These are phyloP conservation scores for Nycteola revayana DNA, from an alignment of 2,888 invertebrate species.

Conservation along the genomic window DNA sequence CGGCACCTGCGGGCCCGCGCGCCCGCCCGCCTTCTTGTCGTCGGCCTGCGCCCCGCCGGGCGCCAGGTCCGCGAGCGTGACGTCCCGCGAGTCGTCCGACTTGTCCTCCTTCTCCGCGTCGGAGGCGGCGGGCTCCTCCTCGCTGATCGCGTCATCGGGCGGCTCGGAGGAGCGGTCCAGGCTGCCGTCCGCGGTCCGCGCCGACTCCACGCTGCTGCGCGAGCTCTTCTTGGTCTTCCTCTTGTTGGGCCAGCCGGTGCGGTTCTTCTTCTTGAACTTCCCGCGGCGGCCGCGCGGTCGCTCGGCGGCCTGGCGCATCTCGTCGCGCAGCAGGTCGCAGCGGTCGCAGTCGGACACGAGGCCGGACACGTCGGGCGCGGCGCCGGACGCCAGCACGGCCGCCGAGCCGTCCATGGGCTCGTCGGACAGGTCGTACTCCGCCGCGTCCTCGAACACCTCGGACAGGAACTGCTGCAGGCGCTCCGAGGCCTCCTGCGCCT, in stretches of 20 bases:
- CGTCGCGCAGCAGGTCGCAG: conserved; percentile 66
- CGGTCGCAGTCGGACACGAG: conserved; percentile 69
- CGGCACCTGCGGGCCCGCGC: conserved; percentile 49
- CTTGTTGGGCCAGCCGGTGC: conserved; percentile 91
- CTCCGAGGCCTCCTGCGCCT: conserved; percentile 61
- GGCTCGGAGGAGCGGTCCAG: conserved; percentile 60
- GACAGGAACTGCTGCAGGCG: conserved; percentile 68
- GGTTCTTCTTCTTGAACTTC: conserved; percentile 86
- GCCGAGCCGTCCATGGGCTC: conserved; percentile 62
- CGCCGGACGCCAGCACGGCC: conserved; percentile 54
- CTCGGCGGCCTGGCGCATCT: conserved; percentile 50
- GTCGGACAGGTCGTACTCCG: conserved; percentile 73
- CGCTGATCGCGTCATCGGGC: conserved; percentile 57
- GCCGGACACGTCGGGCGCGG: conserved; percentile 69
- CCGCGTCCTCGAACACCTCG: conserved; percentile 69
- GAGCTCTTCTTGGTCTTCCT: conserved; percentile 64
- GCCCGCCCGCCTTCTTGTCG: conserved; percentile 46
- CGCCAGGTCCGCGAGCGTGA: conserved; percentile 23
- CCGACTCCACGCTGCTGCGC: conserved; percentile 51
- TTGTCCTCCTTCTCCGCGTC: conserved; percentile 45
- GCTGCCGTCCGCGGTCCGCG: conserved; percentile 51
- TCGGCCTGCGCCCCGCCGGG: conserved; percentile 32
- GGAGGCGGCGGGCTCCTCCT: conserved; percentile 50
- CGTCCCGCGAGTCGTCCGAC: conserved; percentile 36
- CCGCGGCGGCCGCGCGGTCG: conserved; percentile 61